Conservation (phyloP, 2,888 invertebrate genomes). For the Sphaeridia pumilis region DNA sequence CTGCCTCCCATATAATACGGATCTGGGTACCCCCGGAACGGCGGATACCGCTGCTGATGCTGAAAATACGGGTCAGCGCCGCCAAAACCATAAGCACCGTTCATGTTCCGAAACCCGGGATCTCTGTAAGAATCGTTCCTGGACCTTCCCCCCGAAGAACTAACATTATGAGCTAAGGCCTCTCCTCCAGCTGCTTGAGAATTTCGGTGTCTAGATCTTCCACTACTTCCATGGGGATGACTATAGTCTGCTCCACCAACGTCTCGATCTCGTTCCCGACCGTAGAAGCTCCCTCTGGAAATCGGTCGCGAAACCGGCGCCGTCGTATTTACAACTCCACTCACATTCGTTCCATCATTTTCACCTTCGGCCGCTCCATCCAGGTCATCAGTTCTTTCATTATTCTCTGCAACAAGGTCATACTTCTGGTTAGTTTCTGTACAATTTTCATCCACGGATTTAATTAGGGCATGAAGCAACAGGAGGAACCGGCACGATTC, state of each 20-base stretch:
- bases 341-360: constrained; percentile 8
- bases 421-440: too few relatives aligned
- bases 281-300: constrained; percentile 18
- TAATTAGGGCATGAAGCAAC: too few relatives aligned
- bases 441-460: too few relatives aligned
- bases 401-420: constrained; percentile 8
- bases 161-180: background rate
- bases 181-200: constrained; percentile 10
- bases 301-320: constrained; percentile 13
- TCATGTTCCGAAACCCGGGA: constrained; percentile 1
- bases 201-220: constrained; percentile 13
- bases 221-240: constrained; percentile 18
- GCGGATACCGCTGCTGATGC: background rate
- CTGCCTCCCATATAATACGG: background rate
- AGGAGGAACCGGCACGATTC: background rate
- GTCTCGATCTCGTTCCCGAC: constrained; percentile 23
- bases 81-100: background rate
- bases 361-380: constrained; percentile 17
- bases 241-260: constrained; percentile 18
- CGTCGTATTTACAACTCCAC: constrained; percentile 6
- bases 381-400: constrained; percentile 14
- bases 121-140: constrained; percentile 17
- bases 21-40: background rate
- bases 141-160: constrained; percentile 9
- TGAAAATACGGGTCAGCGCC: background rate